A percentile compares a stretch with the other conserved stretches of the same genome.
Conservation (phyloP, 2,797 vertebrate genomes). For the Gallinago nigripennis region DNA sequence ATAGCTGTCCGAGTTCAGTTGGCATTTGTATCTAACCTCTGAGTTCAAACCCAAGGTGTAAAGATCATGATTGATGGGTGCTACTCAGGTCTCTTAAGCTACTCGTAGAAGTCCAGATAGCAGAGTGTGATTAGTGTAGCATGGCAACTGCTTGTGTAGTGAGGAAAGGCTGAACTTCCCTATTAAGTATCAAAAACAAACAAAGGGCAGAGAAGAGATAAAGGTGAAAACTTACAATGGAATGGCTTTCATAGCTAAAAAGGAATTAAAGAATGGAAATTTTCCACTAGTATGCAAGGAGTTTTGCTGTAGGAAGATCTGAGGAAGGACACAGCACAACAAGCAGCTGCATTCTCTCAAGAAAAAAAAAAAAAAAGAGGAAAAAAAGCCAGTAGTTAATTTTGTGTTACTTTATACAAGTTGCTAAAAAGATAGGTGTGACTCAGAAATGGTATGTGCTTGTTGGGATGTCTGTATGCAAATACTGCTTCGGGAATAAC, state of each 20-base stretch:
- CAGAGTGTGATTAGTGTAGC: not conserved
- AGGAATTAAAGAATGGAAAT: not conserved
- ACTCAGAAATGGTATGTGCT: not conserved
- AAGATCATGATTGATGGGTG: not conserved
- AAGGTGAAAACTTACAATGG: not conserved
- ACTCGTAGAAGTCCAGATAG: not conserved
- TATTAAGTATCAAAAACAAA: conserved; percentile 34
- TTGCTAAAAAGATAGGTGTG: not conserved
- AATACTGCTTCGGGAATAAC: not conserved
- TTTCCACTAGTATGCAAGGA: not conserved
- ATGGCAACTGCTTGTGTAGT: conserved; percentile 22
- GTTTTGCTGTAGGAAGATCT: not conserved
- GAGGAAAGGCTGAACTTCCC: conserved; percentile 12
- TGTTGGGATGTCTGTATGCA: not conserved
- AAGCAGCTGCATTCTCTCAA: not conserved
- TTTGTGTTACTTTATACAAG: not conserved
- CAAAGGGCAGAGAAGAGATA: conserved; percentile 13
- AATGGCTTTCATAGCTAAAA: not conserved
- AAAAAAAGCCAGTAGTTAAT: not conserved
- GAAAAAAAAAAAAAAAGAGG: not conserved
- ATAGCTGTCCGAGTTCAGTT: not conserved
- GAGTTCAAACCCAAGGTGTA: not conserved
- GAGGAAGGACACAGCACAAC: not conserved
- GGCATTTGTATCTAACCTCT: not conserved
- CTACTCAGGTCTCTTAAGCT: not conserved